Conservation (phyloP, 2,888 invertebrate genomes). For the Caenorhabditis uteleia region DNA sequence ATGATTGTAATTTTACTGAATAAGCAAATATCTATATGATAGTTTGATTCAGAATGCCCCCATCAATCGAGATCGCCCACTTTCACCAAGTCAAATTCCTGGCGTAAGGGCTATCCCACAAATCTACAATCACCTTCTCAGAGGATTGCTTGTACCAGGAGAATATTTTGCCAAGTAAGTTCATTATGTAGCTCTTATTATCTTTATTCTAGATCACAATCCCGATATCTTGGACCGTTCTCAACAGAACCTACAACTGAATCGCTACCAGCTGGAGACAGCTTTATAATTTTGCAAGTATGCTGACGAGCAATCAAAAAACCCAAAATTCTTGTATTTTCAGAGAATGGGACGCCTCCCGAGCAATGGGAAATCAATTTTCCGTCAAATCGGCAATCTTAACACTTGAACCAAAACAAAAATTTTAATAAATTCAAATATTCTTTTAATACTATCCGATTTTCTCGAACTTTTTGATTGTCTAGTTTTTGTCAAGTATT, state of each 20-base stretch:
- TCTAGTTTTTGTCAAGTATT: no score
- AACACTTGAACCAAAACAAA: conserved; percentile 6
- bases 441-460: no score
- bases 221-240: conserved; percentile 32
- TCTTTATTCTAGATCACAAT: conserved; percentile 14
- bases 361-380: conserved; percentile 35
- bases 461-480: background rate
- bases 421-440: background rate
- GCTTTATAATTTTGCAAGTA: conserved; percentile 27
- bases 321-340: background rate
- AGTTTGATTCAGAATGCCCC: no score
- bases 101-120: conserved; percentile 36
- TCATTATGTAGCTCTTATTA: background rate
- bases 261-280: conserved; percentile 15
- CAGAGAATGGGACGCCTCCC: conserved; percentile 43
- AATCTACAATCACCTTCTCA: conserved; percentile 24
- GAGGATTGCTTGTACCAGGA: conserved; percentile 30
- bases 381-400: conserved; percentile 34
- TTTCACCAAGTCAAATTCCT: conserved; percentile 32
- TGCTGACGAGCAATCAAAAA: no score
- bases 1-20: no score
- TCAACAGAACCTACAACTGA: conserved; percentile 10
- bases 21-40: no score
- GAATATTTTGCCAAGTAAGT: conserved; percentile 39
- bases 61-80: no score